A percentile compares a stretch with the other conserved stretches of the same genome.
Evolutionary conservation across 2,888 invertebrate genomes (phyloP).

Genomic region (Agrochola macilenta): DNA sequence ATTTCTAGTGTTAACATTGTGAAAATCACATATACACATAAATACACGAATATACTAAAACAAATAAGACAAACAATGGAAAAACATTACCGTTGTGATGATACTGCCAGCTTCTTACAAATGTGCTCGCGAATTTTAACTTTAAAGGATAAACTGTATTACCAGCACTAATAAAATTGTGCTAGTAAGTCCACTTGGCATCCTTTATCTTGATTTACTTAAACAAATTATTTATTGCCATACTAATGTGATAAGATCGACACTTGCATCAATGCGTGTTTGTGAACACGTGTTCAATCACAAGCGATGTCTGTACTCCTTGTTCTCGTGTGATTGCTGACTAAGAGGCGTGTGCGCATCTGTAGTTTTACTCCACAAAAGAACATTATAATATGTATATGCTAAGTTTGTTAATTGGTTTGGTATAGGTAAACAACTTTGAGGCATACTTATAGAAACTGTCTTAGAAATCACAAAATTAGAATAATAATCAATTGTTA

Average conservation of each 20-base stretch:
- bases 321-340: background rate
- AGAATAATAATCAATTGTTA: too few relatives aligned
- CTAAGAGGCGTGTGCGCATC: slow-evolving; percentile 36
- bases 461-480: background rate
- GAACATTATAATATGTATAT: background rate
- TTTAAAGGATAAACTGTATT: too few relatives aligned
- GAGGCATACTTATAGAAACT: too few relatives aligned
- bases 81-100: too few relatives aligned
- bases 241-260: slow-evolving; percentile 12
- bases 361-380: slow-evolving; percentile 1
- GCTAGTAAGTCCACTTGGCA: background rate
- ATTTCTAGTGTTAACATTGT: too few relatives aligned
- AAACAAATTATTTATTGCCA: background rate
- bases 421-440: too few relatives aligned
- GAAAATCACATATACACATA: too few relatives aligned
- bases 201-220: background rate
- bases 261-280: slow-evolving; percentile 14
- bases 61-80: too few relatives aligned
- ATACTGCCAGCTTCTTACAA: too few relatives aligned
- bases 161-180: background rate
- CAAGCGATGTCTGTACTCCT: slow-evolving; percentile 7
- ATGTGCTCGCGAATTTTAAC: too few relatives aligned
- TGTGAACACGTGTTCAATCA: slow-evolving; percentile 33
- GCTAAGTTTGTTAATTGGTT: too few relatives aligned
- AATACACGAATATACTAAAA: too few relatives aligned